Evolutionary conservation across 2,113 vertebrate genomes (phyloP).

Genomic region (Etheostoma spectabile): DNA sequence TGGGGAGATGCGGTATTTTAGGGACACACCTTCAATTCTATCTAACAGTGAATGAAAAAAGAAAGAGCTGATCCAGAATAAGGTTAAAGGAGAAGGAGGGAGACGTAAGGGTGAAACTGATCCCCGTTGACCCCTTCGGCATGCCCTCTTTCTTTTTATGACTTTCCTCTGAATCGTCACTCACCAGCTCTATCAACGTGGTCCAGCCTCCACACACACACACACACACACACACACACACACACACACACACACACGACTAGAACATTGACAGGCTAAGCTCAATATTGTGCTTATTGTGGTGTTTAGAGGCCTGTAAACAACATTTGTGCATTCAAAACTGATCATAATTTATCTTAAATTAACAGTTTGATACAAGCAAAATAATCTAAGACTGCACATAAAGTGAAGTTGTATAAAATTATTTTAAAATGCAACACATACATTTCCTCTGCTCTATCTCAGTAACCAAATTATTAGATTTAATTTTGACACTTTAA

Average conservation of each 20-base stretch:
- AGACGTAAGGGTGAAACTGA: constrained; percentile 78
- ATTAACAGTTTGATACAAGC: constrained; percentile 1
- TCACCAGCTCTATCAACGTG: constrained; percentile 78
- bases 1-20: constrained; percentile 36
- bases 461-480: too few species aligned
- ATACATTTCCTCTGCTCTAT: too few species aligned
- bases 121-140: constrained; percentile 80
- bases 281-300: constrained; percentile 17
- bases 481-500: too few species aligned
- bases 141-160: constrained; percentile 84
- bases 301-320: constrained; percentile 31
- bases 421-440: too few species aligned
- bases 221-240: constrained; percentile 56
- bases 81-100: constrained; percentile 41
- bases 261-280: background rate
- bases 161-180: constrained; percentile 81
- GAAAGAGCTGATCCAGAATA: constrained; percentile 58
- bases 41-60: constrained; percentile 48
- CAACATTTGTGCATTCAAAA: background rate
- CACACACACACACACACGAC: constrained; percentile 43
- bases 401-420: background rate
- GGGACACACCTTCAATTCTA: constrained; percentile 30
- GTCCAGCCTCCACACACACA: constrained; percentile 54
- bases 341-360: background rate
- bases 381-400: constrained; percentile 4